Conservation (phyloP, 2,888 invertebrate species). For the Calameuta filiformis region DNA sequence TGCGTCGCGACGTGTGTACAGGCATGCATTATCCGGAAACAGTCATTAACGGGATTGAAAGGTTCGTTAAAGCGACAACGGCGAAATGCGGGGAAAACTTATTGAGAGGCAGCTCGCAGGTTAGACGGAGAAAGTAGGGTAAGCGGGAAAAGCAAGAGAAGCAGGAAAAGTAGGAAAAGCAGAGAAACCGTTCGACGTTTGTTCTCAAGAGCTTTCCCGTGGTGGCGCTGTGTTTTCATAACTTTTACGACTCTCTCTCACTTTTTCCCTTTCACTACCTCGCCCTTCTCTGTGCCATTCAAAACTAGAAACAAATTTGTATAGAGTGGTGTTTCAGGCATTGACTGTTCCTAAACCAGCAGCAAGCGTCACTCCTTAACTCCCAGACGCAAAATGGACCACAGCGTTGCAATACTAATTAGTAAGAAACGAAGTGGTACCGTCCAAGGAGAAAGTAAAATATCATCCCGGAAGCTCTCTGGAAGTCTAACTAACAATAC, state of each 20-base stretch:
- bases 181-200: neutral
- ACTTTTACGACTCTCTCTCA: neutral
- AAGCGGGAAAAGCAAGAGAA: neutral
- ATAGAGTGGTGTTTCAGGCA: neutral
- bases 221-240: neutral
- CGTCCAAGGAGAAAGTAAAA: neutral
- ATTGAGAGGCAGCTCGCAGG: neutral
- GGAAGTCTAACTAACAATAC: neutral
- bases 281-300: neutral
- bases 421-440: too few species aligned
- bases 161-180: neutral
- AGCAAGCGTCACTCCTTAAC: neutral
- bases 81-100: neutral
- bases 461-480: neutral
- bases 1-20: neutral
- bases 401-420: neutral
- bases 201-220: neutral
- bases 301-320: neutral
- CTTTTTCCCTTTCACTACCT: neutral
- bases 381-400: neutral
- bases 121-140: neutral
- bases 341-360: neutral
- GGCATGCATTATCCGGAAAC: neutral
- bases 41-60: neutral
- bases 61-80: neutral